These are phyloP conservation scores for Invenusta paracnida DNA, from an alignment of 2,888 invertebrate species.

Conservation along the genomic window DNA sequence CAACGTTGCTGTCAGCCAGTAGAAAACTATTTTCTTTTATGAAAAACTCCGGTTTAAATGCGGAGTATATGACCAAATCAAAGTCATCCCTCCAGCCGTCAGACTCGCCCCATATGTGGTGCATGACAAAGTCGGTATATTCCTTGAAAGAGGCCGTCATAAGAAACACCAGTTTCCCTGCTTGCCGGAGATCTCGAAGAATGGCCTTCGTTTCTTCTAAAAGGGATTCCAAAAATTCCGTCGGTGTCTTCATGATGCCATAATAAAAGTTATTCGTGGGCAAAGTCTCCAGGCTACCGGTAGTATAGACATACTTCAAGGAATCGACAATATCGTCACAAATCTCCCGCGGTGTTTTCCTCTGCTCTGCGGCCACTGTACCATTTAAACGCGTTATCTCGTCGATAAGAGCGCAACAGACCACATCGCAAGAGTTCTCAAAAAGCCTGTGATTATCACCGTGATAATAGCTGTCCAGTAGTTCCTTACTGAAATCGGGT, in stretches of 20 bases:
- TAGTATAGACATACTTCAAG: not conserved
- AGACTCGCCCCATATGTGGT: not conserved
- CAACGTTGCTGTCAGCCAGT: too few species aligned
- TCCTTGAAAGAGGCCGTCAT: not conserved
- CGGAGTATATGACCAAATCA: conserved; percentile 2
- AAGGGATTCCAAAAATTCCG: not conserved
- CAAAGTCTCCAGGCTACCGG: not conserved
- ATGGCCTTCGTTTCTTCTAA: not conserved
- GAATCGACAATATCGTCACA: conserved; percentile 4
- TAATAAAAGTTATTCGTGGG: not conserved
- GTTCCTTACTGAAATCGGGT: not conserved
- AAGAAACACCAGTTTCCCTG: conserved; percentile 15
- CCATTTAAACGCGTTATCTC: too few species aligned
- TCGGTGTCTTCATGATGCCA: not conserved
- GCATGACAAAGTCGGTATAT: not conserved
- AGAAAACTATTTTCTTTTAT: not conserved
- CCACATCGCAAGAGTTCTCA: conserved; percentile 4
- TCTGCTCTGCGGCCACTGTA: not conserved
- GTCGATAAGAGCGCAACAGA: not conserved
- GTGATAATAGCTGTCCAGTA: not conserved
- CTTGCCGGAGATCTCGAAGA: not conserved
- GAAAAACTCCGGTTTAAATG: not conserved
- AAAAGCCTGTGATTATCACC: not conserved
- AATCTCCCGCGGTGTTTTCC: not conserved
- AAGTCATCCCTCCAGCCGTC: conserved; percentile 3